Percentiles rank a stretch among this genome's conserved stretches.
Conservation (phyloP, 2,888 invertebrate species). For the Gasteruption jaculator region DNA sequence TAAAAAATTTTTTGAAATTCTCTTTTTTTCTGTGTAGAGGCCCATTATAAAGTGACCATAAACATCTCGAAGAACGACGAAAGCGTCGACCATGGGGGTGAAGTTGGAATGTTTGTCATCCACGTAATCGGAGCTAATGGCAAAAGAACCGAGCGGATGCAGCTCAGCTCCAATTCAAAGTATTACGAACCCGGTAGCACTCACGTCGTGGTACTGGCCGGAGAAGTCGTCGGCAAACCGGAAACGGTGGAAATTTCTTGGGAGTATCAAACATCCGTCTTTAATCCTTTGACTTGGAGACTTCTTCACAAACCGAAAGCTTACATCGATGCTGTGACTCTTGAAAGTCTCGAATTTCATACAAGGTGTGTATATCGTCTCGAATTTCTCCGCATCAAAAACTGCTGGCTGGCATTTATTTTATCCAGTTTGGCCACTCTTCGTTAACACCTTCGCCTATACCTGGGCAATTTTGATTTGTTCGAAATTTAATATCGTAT, state of each 20-base stretch:
- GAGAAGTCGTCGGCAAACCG: conserved; percentile 64
- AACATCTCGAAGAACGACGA: conserved; percentile 70
- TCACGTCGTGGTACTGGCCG: conserved; percentile 66
- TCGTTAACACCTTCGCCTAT: no score
- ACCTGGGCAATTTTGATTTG: no score
- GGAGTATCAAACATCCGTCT: conserved; percentile 72
- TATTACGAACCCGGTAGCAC: conserved; percentile 71
- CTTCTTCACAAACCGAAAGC: conserved; percentile 70
- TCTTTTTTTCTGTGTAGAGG: conserved; percentile 67
- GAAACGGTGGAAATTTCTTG: conserved; percentile 69
- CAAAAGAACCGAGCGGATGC: conserved; percentile 60
- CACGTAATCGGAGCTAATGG: conserved; percentile 62
- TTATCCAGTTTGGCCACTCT: no score
- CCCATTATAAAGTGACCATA: conserved; percentile 73
- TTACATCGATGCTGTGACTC: conserved; percentile 66
- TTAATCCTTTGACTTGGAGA: conserved; percentile 83
- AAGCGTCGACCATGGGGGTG: conserved; percentile 71
- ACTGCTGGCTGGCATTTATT: no score
- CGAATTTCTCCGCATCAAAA: no score
- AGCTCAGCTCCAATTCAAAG: conserved; percentile 55
- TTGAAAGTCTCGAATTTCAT: conserved; percentile 70
- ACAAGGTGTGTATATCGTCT: conserved; percentile 64
- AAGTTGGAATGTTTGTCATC: conserved; percentile 69
- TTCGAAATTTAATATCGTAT: no score
- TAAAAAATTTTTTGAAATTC: no score